Percentiles rank a stretch among this genome's conserved stretches.
Conservation (phyloP, 2,113 vertebrate species). For the Struthio camelus region DNA sequence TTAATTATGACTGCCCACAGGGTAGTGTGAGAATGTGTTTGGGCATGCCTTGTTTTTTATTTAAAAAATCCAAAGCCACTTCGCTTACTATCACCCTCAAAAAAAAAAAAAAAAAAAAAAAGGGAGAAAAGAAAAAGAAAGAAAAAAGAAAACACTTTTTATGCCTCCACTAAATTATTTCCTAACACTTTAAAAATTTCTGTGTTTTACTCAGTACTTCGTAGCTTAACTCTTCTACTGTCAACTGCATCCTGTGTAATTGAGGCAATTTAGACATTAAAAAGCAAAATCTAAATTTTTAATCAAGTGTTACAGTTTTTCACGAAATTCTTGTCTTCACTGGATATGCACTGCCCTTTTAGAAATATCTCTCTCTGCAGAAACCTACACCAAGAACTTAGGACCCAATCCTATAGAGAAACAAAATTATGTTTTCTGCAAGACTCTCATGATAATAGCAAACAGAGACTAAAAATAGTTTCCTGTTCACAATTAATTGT, state of each 20-base stretch:
- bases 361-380: neutral
- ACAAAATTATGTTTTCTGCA: neutral
- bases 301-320: neutral
- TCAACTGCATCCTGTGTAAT: neutral
- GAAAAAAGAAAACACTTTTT: too few species aligned
- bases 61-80: neutral
- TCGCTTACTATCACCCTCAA: neutral
- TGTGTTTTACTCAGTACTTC: neutral
- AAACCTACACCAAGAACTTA: neutral
- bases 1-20: neutral
- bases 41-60: neutral
- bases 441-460: neutral
- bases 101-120: neutral
- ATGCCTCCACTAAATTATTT: too few species aligned
- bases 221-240: rapidly evolving
- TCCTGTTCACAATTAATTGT: constrained; percentile 23
- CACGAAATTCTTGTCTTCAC: neutral
- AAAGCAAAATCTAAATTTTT: neutral
- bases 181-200: too few species aligned
- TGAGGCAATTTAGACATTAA: neutral
- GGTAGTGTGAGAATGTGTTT: neutral
- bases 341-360: neutral
- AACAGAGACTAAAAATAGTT: neutral
- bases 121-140: too few species aligned
- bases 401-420: neutral